Percentiles rank a stretch among this genome's conserved stretches.
Evolutionary conservation across 2,888 invertebrate species (phyloP).

Genomic region (Caenorhabditis sp.): DNA sequence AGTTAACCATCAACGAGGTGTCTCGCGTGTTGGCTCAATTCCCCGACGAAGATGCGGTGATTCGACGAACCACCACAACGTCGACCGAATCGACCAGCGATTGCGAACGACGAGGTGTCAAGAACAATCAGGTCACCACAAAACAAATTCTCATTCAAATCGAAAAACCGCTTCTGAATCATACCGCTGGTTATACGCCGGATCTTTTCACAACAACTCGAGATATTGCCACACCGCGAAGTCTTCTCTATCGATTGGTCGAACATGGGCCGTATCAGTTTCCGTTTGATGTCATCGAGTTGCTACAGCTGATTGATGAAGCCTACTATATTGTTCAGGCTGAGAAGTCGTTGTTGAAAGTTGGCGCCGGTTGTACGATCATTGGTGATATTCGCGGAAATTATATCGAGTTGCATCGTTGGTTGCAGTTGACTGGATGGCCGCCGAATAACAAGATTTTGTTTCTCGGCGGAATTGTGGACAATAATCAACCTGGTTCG

Average conservation of each 20-base stretch:
- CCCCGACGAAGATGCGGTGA: slow-evolving; percentile 14
- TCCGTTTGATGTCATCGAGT: slow-evolving; percentile 45
- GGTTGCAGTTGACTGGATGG: slow-evolving; percentile 52
- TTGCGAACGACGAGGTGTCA: neutral
- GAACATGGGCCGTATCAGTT: slow-evolving; percentile 51
- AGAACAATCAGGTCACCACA: neutral
- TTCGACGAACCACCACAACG: slow-evolving; percentile 5
- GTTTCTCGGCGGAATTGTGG: slow-evolving; percentile 48
- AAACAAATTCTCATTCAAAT: neutral
- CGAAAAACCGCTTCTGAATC: neutral
- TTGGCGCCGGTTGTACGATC: slow-evolving; percentile 29
- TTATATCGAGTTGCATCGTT: slow-evolving; percentile 47
- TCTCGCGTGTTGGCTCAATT: slow-evolving; percentile 11
- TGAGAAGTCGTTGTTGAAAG: slow-evolving; percentile 30
- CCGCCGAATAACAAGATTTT: slow-evolving; percentile 46
- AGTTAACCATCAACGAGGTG: slow-evolving; percentile 18
- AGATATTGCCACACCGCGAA: slow-evolving; percentile 12
- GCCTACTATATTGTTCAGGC: slow-evolving; percentile 27
- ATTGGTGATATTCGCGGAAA: slow-evolving; percentile 46
- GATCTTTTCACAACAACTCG: neutral
- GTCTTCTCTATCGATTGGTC: slow-evolving; percentile 42
- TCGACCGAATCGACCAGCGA: slow-evolving; percentile 17
- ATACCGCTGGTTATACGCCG: neutral
- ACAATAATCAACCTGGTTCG: slow-evolving; percentile 36
- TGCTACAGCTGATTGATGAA: slow-evolving; percentile 44